Percentiles rank a stretch among this genome's conserved stretches.
These are phyloP conservation scores for Ormyrus thymus DNA, from an alignment of 2,888 invertebrate genomes.

Conservation along the genomic window DNA sequence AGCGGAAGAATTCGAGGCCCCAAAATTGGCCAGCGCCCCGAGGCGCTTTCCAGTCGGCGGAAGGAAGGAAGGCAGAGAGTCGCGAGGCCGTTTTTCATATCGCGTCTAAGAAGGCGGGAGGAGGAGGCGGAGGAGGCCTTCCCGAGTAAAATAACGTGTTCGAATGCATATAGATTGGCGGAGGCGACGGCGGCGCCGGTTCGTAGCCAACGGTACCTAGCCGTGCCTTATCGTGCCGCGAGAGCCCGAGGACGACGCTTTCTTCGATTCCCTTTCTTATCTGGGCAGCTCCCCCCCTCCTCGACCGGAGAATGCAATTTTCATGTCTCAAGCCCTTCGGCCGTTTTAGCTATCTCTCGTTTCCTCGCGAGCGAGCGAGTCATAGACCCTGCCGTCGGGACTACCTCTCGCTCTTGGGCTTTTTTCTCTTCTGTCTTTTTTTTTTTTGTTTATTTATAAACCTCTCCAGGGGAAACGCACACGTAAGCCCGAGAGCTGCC, in stretches of 20 bases:
- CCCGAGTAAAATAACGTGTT: constrained; percentile 56
- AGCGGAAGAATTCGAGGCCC: too few relatives aligned
- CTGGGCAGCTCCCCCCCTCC: constrained; percentile 18
- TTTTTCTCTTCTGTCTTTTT: background rate
- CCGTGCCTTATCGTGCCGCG: constrained; percentile 58
- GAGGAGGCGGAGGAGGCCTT: background rate
- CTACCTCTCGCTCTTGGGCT: constrained; percentile 21
- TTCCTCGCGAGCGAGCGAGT: constrained; percentile 25
- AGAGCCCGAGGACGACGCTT: constrained; percentile 29
- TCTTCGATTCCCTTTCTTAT: constrained; percentile 54
- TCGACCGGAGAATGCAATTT: constrained; percentile 45
- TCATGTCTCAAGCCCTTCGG: constrained; percentile 47
- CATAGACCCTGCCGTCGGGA: constrained; percentile 8
- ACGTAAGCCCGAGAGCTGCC: constrained; percentile 4
- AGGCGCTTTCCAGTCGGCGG: too few relatives aligned
- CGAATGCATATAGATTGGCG: constrained; percentile 42
- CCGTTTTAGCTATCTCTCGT: constrained; percentile 5
- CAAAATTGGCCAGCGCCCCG: too few relatives aligned
- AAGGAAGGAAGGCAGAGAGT: background rate
- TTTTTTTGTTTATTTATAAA: constrained; percentile 30
- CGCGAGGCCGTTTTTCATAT: too few relatives aligned
- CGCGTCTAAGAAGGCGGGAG: background rate
- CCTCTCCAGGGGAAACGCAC: constrained; percentile 37
- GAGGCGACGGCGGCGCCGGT: constrained; percentile 48
- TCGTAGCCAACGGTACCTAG: constrained; percentile 54